These are phyloP conservation scores for Rhodeus uyekii DNA, from an alignment of 2,797 vertebrate genomes.

Conservation along the genomic window DNA sequence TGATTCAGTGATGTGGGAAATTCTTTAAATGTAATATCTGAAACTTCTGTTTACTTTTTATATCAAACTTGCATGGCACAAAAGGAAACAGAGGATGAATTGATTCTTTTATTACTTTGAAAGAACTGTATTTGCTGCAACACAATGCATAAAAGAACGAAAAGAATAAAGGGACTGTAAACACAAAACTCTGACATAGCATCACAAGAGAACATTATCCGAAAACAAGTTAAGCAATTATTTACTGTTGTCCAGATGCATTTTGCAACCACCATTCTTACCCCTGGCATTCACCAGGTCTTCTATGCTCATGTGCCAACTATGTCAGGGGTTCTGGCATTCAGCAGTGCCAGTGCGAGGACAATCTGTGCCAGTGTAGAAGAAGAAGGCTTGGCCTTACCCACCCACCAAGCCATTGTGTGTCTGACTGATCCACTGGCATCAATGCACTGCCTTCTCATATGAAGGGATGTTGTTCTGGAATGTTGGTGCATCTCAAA, in stretches of 20 bases:
- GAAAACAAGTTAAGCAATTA: not conserved
- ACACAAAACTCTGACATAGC: not conserved
- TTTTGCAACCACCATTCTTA: not conserved
- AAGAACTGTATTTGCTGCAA: not conserved
- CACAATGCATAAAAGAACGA: slow-evolving; percentile 19
- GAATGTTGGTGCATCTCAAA: slow-evolving; percentile 43
- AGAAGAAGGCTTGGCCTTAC: slow-evolving; percentile 47
- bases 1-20: not conserved
- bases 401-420: slow-evolving; percentile 55
- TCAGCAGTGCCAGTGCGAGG: slow-evolving; percentile 53
- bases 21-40: not conserved
- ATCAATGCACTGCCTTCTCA: not conserved
- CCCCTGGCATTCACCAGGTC: slow-evolving; percentile 35
- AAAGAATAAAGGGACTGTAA: not conserved
- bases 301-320: slow-evolving; percentile 49
- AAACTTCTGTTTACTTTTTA: slow-evolving; percentile 10
- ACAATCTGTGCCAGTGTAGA: slow-evolving; percentile 52
- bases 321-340: slow-evolving; percentile 48
- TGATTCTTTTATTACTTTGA: slow-evolving; percentile 2
- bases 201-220: not conserved
- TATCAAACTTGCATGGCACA: not conserved
- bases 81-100: slow-evolving; percentile 7
- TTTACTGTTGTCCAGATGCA: slow-evolving; percentile 6
- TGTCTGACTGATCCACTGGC: slow-evolving; percentile 53
- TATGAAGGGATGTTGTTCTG: slow-evolving; percentile 8